These are phyloP conservation scores for Acanthisitta chloris DNA, from an alignment of 2,113 vertebrate species.

Conservation along the genomic window DNA sequence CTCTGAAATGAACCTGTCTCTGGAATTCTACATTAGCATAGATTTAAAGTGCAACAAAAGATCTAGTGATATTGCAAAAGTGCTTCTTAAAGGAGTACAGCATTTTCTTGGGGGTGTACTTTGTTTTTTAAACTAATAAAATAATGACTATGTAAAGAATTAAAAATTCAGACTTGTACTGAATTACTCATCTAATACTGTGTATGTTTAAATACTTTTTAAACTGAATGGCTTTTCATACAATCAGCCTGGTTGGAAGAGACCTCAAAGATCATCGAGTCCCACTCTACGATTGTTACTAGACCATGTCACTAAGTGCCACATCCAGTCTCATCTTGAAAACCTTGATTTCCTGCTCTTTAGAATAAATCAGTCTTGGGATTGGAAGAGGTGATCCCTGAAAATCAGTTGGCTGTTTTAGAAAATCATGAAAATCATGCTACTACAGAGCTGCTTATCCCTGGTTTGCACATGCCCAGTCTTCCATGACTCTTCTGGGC, in stretches of 20 bases:
- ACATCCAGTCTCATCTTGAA: too few relatives aligned
- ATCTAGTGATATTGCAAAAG: not conserved
- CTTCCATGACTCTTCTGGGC: not conserved
- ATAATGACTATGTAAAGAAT: not conserved
- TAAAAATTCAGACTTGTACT: not conserved
- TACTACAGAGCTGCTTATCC: not conserved
- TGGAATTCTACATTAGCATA: not conserved
- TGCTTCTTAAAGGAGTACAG: not conserved
- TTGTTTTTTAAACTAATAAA: not conserved
- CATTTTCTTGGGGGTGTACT: not conserved
- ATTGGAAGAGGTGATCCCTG: not conserved
- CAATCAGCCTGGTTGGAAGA: too few relatives aligned
- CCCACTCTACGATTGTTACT: too few relatives aligned
- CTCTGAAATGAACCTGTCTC: constrained; percentile 8
- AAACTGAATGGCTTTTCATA: not conserved
- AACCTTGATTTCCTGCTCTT: not conserved
- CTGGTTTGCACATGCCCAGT: not conserved
- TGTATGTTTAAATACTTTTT: not conserved
- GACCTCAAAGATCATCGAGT: too few relatives aligned
- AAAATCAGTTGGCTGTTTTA: not conserved
- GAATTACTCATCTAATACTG: not conserved
- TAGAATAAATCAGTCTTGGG: not conserved
- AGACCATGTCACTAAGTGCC: too few relatives aligned
- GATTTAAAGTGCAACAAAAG: constrained; percentile 27
- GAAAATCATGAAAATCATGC: not conserved